Conservation (phyloP, 2,888 invertebrate species). For the Anagyrus pseudococci region DNA sequence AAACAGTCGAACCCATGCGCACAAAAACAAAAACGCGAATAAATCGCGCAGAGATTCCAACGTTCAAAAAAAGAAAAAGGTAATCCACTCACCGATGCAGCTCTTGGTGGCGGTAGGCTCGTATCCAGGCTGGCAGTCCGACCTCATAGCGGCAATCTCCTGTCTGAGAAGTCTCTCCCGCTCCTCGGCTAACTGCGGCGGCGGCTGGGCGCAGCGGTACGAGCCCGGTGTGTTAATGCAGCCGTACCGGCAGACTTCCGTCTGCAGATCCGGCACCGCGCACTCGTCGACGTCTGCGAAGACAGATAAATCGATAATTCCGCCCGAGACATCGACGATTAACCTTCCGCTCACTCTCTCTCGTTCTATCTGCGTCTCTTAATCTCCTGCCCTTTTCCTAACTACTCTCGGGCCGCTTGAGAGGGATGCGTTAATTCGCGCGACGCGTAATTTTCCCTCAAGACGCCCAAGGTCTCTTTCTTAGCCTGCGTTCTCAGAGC, state of each 20-base stretch:
- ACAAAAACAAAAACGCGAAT: too few species aligned
- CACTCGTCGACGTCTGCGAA: conserved; percentile 72
- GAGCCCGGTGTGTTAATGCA: conserved; percentile 69
- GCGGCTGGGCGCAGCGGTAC: conserved; percentile 56
- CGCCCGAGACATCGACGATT: neutral
- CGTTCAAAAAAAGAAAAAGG: too few species aligned
- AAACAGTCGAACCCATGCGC: too few species aligned
- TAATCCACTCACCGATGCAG: conserved; percentile 30
- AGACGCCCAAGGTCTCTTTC: neutral
- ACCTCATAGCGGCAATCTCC: neutral
- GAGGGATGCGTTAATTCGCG: neutral
- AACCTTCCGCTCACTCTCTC: neutral
- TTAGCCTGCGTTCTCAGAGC: too few species aligned
- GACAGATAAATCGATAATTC: neutral
- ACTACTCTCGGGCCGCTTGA: neutral
- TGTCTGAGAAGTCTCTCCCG: too few species aligned
- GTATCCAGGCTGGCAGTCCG: conserved; percentile 35
- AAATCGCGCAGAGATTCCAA: too few species aligned
- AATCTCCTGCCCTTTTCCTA: neutral
- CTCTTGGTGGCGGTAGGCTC: conserved; percentile 5
- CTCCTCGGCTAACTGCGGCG: neutral
- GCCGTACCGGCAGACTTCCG: conserved; percentile 55
- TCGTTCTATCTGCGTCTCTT: neutral
- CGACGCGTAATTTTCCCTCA: neutral
- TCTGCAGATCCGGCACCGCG: conserved; percentile 59